phyloP scores from a whole-genome alignment of 30 jellyfish, hydroid and myxozoan species.

The Haliclystus octoradiatus region DNA sequence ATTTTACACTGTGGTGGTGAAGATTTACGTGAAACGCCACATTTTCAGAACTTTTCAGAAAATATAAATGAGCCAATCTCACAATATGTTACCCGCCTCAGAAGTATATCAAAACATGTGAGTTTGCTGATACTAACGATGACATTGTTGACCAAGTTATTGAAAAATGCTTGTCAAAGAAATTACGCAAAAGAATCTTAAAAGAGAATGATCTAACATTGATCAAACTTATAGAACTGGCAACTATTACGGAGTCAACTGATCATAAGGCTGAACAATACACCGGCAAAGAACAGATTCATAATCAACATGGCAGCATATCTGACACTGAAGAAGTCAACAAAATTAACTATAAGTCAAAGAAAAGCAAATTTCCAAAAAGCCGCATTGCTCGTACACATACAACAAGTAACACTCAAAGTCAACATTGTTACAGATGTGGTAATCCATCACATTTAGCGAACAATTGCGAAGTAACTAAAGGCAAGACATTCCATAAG shows the following conservation, averaged over 20 bases:
- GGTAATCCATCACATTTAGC: slow-evolving; percentile 21
- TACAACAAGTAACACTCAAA: no score
- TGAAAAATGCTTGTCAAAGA: slow-evolving; percentile 14
- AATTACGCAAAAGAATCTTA: slow-evolving; percentile 26
- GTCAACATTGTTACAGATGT: slow-evolving; percentile 6
- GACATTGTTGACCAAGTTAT: slow-evolving; percentile 5
- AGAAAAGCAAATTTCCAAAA: no score
- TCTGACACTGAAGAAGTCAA: not conserved
- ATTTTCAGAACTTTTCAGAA: no score
- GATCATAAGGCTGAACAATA: slow-evolving; percentile 25
- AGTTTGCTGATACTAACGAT: slow-evolving; percentile 7
- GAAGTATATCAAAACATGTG: slow-evolving; percentile 4
- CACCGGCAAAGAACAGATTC: not conserved
- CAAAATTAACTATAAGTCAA: not conserved
- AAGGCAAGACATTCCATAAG: slow-evolving; percentile 24
- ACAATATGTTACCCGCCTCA: slow-evolving; percentile 12
- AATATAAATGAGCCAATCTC: no score
- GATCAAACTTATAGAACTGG: slow-evolving; percentile 10
- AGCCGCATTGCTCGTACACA: no score
- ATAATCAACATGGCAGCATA: not conserved
- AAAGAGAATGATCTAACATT: slow-evolving; percentile 27
- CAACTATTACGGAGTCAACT: slow-evolving; percentile 6
- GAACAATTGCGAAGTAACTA: slow-evolving; percentile 10
- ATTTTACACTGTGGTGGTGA: no score
- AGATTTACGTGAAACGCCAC: no score